Percentiles rank a stretch among this genome's conserved stretches.
These are phyloP conservation scores for Protonemura montana DNA, from an alignment of 2,888 invertebrate species.

Conservation along the genomic window DNA sequence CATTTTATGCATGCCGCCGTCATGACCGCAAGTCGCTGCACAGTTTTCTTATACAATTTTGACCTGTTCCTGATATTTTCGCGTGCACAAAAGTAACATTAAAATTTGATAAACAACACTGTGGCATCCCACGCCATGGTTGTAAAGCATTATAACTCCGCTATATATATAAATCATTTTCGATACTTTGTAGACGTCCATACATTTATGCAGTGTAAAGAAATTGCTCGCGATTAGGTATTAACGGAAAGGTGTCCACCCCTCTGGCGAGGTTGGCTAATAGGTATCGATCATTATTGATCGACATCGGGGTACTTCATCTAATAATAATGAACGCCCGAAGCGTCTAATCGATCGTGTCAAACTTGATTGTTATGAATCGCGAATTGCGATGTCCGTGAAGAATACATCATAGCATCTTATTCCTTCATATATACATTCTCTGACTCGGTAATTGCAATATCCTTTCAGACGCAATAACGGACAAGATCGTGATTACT, in stretches of 20 bases:
- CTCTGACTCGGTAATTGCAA: not conserved
- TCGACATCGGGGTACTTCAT: not conserved
- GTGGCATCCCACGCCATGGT: not conserved
- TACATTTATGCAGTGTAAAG: constrained; percentile 27
- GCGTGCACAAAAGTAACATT: not conserved
- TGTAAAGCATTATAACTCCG: not conserved
- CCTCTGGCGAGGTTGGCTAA: constrained; percentile 4
- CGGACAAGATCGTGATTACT: not conserved
- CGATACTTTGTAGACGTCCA: not conserved
- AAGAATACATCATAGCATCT: not conserved
- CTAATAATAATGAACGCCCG: not conserved
- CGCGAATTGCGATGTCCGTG: not conserved
- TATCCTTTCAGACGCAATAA: not conserved
- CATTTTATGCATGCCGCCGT: not conserved
- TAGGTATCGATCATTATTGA: constrained; percentile 30
- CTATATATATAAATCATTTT: constrained; percentile 10
- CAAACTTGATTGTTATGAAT: constrained; percentile 19
- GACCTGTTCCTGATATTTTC: not conserved
- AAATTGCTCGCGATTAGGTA: constrained; percentile 25
- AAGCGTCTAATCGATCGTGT: not conserved
- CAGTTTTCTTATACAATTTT: not conserved
- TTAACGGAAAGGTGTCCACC: constrained; percentile 25
- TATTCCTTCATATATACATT: not conserved
- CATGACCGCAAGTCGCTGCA: not conserved
- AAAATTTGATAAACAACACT: not conserved